phyloP scores from a whole-genome alignment of 2,888 invertebrate genomes.

The Heliconius aoede region DNA sequence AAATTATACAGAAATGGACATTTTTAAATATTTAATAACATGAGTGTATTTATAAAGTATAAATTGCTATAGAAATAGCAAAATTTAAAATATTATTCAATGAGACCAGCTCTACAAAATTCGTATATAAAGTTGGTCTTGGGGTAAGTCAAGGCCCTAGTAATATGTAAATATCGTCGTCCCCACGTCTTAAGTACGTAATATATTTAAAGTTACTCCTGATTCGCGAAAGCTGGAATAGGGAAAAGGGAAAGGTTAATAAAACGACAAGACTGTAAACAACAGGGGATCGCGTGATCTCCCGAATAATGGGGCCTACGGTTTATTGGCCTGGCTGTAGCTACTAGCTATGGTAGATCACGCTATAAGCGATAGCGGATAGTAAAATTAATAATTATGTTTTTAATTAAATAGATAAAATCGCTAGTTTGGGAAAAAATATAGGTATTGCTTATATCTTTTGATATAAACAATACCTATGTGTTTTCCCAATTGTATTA shows the following conservation, averaged over 20 bases:
- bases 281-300: slow-evolving; percentile 73
- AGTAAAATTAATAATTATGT: not conserved
- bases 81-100: not conserved
- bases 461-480: too few relatives aligned
- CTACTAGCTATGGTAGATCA: slow-evolving; percentile 53
- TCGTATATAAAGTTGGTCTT: not conserved
- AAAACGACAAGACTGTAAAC: slow-evolving; percentile 44
- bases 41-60: too few relatives aligned
- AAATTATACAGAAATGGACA: too few relatives aligned
- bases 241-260: slow-evolving; percentile 32
- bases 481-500: too few relatives aligned
- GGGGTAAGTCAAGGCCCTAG: slow-evolving; percentile 1
- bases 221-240: slow-evolving; percentile 22
- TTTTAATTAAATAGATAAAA: too few relatives aligned
- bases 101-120: not conserved
- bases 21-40: too few relatives aligned
- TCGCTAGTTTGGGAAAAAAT: not conserved
- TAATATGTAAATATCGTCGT: slow-evolving; percentile 4
- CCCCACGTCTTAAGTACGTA: slow-evolving; percentile 13
- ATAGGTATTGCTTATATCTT: too few relatives aligned
- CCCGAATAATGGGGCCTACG: slow-evolving; percentile 63
- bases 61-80: not conserved
- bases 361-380: slow-evolving; percentile 38
- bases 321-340: slow-evolving; percentile 64
- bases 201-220: slow-evolving; percentile 9